These are phyloP conservation scores for Lasioglossum zephyrum DNA, from an alignment of 2,888 invertebrate genomes.

Conservation along the genomic window DNA sequence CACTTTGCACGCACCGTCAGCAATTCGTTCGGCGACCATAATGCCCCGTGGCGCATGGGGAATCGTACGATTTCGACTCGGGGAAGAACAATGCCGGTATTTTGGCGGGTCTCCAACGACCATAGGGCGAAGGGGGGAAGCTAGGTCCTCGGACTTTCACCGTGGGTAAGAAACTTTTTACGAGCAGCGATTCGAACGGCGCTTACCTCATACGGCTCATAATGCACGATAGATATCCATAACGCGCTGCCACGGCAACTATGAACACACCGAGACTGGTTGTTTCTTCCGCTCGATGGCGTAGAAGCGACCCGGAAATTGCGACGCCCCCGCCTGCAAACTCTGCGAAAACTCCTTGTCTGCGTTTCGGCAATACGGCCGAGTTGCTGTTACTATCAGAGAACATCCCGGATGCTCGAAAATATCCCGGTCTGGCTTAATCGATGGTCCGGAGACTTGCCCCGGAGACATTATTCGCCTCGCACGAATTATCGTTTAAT, in stretches of 20 bases:
- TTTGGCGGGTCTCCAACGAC: constrained; percentile 68
- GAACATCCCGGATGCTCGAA: background rate
- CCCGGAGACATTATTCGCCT: background rate
- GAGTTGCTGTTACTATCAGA: background rate
- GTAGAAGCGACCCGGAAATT: constrained; percentile 19
- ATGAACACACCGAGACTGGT: constrained; percentile 16
- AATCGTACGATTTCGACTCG: background rate
- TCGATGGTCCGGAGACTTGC: background rate
- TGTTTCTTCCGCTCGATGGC: constrained; percentile 31
- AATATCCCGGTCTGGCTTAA: background rate
- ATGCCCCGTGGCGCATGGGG: background rate
- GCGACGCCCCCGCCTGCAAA: constrained; percentile 3
- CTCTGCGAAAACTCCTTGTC: constrained; percentile 13
- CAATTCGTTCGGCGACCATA: background rate
- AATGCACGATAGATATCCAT: constrained; percentile 76
- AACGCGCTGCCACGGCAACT: constrained; percentile 34
- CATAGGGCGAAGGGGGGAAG: background rate
- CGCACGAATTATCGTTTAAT: too few species aligned
- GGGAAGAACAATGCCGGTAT: constrained; percentile 67
- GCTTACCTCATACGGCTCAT: constrained; percentile 68
- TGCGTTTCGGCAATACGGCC: constrained; percentile 9
- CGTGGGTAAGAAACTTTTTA: constrained; percentile 62
- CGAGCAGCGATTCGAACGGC: constrained; percentile 64
- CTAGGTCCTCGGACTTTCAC: constrained; percentile 17
- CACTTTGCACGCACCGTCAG: too few species aligned